Evolutionary conservation across 2,113 vertebrate species (phyloP).

Genomic region (Rafetus swinhoei): DNA sequence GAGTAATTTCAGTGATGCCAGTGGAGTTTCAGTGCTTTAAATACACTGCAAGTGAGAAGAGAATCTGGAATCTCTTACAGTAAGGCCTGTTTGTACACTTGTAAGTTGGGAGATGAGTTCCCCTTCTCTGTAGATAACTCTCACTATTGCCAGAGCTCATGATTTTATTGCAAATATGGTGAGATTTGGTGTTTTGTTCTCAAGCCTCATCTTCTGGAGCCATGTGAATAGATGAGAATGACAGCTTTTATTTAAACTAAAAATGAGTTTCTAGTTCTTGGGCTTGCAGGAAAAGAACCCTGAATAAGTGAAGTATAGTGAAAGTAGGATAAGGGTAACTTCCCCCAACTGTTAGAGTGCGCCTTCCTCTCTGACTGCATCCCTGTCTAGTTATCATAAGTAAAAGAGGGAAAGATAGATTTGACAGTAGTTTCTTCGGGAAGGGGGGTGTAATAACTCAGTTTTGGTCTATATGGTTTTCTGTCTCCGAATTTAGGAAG

Average conservation of each 20-base stretch:
- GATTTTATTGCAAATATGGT: background rate
- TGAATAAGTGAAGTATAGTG: background rate
- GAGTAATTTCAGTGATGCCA: background rate
- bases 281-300: background rate
- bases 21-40: background rate
- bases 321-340: slow-evolving; percentile 5
- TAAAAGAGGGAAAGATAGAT: background rate
- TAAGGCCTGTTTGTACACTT: background rate
- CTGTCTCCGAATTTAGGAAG: slow-evolving; percentile 15
- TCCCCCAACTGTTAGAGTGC: background rate
- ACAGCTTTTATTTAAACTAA: background rate
- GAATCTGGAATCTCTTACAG: background rate
- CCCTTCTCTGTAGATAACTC: background rate
- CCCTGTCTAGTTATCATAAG: background rate
- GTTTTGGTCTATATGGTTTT: background rate
- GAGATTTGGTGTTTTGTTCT: slow-evolving; percentile 7
- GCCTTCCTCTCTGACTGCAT: background rate
- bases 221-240: background rate
- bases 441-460: background rate
- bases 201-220: background rate
- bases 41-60: background rate
- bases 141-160: background rate
- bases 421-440: background rate
- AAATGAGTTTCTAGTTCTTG: background rate
- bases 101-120: background rate